These are phyloP conservation scores for Thyatira batis DNA, from an alignment of 2,888 invertebrate species.

Conservation along the genomic window DNA sequence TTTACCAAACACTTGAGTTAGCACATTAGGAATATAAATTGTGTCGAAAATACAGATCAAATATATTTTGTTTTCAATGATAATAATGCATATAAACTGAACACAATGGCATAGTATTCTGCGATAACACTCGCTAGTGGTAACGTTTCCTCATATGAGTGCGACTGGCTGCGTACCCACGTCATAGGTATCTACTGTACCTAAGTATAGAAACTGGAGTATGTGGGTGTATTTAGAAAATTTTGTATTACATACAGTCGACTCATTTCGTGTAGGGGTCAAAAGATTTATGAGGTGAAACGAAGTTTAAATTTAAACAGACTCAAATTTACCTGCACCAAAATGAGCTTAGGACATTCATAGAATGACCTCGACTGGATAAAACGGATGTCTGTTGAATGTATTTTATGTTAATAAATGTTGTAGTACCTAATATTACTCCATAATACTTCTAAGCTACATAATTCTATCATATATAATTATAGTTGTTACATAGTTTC, in stretches of 20 bases:
- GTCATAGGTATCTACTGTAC: too few relatives aligned
- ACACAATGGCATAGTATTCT: neutral
- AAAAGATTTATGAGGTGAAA: conserved; percentile 6
- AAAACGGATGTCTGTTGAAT: neutral
- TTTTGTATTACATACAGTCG: neutral
- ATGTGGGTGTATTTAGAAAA: neutral
- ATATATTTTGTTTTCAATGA: too few relatives aligned
- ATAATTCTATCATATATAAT: neutral
- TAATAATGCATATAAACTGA: neutral
- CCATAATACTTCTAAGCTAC: too few relatives aligned
- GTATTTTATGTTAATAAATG: neutral
- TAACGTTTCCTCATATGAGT: neutral
- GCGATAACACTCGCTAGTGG: neutral
- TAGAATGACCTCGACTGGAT: neutral
- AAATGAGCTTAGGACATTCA: neutral
- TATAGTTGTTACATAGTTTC: neutral
- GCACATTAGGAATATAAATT: too few relatives aligned
- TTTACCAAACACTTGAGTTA: too few relatives aligned
- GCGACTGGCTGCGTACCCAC: neutral
- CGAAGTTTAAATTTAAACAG: conserved; percentile 11
- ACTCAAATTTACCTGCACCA: neutral
- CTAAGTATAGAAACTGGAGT: neutral
- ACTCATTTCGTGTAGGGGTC: neutral
- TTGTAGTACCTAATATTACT: too few relatives aligned
- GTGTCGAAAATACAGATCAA: neutral